Evolutionary conservation across 2,113 vertebrate species (phyloP), one percentile per base, ranked within the genome.

Genomic region (Orycteropus afer): DNA sequence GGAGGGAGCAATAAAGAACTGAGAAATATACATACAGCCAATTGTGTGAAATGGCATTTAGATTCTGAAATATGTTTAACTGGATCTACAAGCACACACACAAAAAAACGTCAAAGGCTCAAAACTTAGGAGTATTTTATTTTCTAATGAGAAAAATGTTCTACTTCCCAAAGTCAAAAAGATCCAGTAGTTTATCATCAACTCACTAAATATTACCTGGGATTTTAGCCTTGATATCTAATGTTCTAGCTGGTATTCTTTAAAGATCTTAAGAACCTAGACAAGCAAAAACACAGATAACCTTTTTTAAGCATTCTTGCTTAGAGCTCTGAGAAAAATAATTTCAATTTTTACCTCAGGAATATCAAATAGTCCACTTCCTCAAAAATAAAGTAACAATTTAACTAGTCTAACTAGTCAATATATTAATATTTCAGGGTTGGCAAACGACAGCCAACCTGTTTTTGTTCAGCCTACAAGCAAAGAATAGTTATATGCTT

Each of bases 121-220:
- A 78, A 95, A 95, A 95, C 23, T 20, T 55, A 67, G 63, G 45
- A 91, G 71, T 65, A 91, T 12, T 83, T 80, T 63, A 73, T 86
- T 29, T 85, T 82, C 59, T 61, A 59, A 47, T 23, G 13, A 89
- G 71, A 90, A 90, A 57, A 85, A 2, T 57, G 9, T 69, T 69
- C 32, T 71, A 40, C n/a, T 95, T 85, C 57, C 76, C 53, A 87
- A 80, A 85, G 29, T 32, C 74, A 27, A 71, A 83, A n/a, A 40
- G 37, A 57, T 27, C 51, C 63, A 53, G 63, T 1, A 67, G 40
- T 85, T 67, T 63, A 55, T 17, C 32, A 86, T 67, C 29, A 69
- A 77, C 10, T 73, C 81, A 45, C 37, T 51, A 86, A 34, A 71
- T 65, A 51, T 53, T 22, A 69, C 25, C 84, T 59, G 32, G 86